Evolutionary conservation across 1,140 invertebrate genomes (phyloP).

Genomic region (Hermetia illucens): DNA sequence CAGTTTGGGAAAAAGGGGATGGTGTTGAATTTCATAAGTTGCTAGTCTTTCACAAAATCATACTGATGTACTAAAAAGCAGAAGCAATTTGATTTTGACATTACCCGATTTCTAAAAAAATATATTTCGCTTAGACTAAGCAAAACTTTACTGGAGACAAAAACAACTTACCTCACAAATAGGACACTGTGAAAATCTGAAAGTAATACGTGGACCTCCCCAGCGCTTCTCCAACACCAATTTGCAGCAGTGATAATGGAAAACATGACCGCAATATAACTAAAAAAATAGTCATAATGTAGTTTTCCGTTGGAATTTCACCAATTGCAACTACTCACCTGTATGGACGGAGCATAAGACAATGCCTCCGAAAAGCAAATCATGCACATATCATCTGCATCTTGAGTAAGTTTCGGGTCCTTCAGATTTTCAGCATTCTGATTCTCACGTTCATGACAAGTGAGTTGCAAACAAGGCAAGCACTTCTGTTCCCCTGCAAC

Average conservation of each 20-base stretch:
- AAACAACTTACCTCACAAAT: conserved; percentile 73
- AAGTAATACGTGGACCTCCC: conserved; percentile 91
- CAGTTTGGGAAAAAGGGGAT: too few relatives aligned
- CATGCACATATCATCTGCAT: conserved; percentile 99
- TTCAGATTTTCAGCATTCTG: conserved; percentile 41
- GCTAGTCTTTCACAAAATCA: too few relatives aligned
- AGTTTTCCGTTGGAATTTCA: conserved; percentile 8
- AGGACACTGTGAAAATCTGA: conserved; percentile 89
- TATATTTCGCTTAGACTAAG: too few relatives aligned
- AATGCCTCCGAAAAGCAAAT: conserved; percentile 96
- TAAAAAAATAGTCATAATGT: conserved; percentile 33
- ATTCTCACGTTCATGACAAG: conserved; percentile 27
- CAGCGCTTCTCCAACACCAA: conserved; percentile 77
- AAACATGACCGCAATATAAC: conserved; percentile 89
- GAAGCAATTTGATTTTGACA: too few relatives aligned
- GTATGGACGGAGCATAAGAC: conserved; percentile 86
- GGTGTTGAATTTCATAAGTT: too few relatives aligned
- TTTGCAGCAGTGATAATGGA: conserved; percentile 85
- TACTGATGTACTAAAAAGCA: too few relatives aligned
- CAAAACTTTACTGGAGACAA: too few relatives aligned
- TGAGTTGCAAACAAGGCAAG: conserved; percentile 64
- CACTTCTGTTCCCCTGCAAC: conserved; percentile 70
- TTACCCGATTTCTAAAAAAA: too few relatives aligned
- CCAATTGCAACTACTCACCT: conserved; percentile 42
- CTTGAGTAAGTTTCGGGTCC: conserved; percentile 59